These are phyloP conservation scores for Sipha flava DNA, from an alignment of 1,140 invertebrate species.

Conservation along the genomic window DNA sequence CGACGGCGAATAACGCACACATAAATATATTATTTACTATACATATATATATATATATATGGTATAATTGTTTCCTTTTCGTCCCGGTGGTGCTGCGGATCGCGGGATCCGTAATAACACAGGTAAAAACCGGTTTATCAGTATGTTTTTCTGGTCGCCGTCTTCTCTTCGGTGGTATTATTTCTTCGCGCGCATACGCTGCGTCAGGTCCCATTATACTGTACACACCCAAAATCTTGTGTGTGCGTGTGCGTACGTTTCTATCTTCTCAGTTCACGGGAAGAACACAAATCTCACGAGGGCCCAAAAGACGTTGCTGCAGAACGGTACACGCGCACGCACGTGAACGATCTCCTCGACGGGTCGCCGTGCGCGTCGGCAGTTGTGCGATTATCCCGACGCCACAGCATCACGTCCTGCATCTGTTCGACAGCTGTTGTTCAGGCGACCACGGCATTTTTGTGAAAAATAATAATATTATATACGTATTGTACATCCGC, in stretches of 20 bases:
- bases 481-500: not conserved
- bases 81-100: not conserved
- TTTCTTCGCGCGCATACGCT: not conserved
- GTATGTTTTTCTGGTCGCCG: not conserved
- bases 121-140: not conserved
- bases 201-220: not conserved
- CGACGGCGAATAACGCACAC: no score
- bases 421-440: conserved; percentile 29
- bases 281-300: no score
- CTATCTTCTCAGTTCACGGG: no score
- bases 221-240: no score
- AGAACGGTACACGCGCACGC: not conserved
- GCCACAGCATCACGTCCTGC: not conserved
- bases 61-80: no score
- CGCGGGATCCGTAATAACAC: not conserved
- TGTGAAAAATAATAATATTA: not conserved
- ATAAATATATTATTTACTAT: no score
- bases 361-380: not conserved
- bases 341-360: not conserved
- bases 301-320: not conserved
- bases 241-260: no score
- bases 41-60: no score
- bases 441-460: not conserved
- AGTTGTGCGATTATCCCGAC: not conserved
- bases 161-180: not conserved